Percentiles rank a stretch among this genome's conserved stretches.
Evolutionary conservation across 2,797 vertebrate genomes (phyloP).

Genomic region (Menidia menidia): DNA sequence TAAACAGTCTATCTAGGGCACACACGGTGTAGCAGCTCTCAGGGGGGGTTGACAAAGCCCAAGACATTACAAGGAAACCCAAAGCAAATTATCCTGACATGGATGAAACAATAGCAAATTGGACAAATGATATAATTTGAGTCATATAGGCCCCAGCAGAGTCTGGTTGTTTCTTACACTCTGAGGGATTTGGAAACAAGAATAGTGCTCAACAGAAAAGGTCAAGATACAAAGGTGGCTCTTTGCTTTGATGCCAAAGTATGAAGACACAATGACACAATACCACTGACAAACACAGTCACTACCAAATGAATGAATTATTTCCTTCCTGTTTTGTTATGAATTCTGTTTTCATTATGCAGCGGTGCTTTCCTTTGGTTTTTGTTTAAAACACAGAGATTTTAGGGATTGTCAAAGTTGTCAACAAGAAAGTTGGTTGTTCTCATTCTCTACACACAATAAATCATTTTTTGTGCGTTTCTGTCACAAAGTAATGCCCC

Average conservation of each 20-base stretch:
- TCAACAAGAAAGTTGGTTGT: conserved; percentile 53
- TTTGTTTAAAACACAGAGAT: conserved; percentile 71
- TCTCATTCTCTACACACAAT: conserved; percentile 74
- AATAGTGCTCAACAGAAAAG: conserved; percentile 85
- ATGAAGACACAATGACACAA: conserved; percentile 47
- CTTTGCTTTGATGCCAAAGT: conserved; percentile 53
- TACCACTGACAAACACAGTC: conserved; percentile 62
- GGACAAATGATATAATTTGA: conserved; percentile 90
- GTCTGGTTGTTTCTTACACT: conserved; percentile 76
- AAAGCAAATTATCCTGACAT: conserved; percentile 89
- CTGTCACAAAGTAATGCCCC: conserved; percentile 78
- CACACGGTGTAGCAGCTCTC: conserved; percentile 78
- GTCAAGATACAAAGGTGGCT: conserved; percentile 80
- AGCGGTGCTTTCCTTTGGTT: conserved; percentile 63
- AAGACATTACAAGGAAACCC: conserved; percentile 84
- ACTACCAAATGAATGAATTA: conserved; percentile 77
- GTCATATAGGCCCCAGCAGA: conserved; percentile 84
- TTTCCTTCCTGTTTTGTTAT: conserved; percentile 76
- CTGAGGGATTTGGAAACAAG: conserved; percentile 84
- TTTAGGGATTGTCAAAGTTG: conserved; percentile 71
- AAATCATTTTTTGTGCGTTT: conserved; percentile 86
- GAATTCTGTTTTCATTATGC: conserved; percentile 65
- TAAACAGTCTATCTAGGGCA: conserved; percentile 88
- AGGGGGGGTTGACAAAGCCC: conserved; percentile 80
- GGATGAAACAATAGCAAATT: conserved; percentile 90